Percentiles rank a stretch among this genome's conserved stretches.
Conservation (phyloP, 2,113 vertebrate genomes). For the Osmerus eperlanus region DNA sequence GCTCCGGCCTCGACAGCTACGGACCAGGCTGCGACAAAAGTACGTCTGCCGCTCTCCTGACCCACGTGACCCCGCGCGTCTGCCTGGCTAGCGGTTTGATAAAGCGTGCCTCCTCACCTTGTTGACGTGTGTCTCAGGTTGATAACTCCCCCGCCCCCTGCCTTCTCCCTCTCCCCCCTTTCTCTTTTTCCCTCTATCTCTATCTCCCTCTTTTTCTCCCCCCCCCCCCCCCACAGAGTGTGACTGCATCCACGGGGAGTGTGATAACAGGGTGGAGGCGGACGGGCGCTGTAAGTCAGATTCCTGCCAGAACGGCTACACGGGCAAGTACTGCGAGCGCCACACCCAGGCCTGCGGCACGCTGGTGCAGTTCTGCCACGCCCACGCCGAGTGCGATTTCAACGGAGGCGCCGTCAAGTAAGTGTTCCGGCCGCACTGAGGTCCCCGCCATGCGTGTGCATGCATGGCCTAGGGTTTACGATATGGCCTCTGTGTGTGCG, state of each 20-base stretch:
- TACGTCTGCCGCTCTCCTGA: slow-evolving; percentile 51
- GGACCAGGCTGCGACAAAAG: slow-evolving; percentile 82
- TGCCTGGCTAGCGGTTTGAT: too few relatives aligned
- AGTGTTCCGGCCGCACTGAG: not conserved
- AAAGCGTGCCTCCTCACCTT: too few relatives aligned
- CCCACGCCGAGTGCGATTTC: slow-evolving; percentile 80
- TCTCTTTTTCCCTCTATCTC: slow-evolving; percentile 15
- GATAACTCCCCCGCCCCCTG: not conserved
- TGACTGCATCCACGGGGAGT: slow-evolving; percentile 76
- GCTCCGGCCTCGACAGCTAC: slow-evolving; percentile 71
- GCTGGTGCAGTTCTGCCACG: slow-evolving; percentile 76
- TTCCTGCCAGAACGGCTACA: slow-evolving; percentile 73
- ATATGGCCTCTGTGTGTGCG: not conserved
- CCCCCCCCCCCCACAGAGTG: slow-evolving; percentile 71
- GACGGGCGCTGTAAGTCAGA: slow-evolving; percentile 75
- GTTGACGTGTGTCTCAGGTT: not conserved
- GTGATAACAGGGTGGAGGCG: slow-evolving; percentile 76
- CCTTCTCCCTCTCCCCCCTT: slow-evolving; percentile 5
- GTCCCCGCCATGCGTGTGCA: not conserved
- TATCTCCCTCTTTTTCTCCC: too few relatives aligned
- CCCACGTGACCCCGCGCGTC: too few relatives aligned
- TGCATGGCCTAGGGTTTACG: not conserved
- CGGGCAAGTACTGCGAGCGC: slow-evolving; percentile 77
- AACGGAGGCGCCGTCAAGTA: slow-evolving; percentile 69
- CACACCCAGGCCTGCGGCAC: slow-evolving; percentile 67